These are phyloP conservation scores for Peromyscus melanophrys DNA, from an alignment of 2,797 vertebrate species.

Conservation along the genomic window DNA sequence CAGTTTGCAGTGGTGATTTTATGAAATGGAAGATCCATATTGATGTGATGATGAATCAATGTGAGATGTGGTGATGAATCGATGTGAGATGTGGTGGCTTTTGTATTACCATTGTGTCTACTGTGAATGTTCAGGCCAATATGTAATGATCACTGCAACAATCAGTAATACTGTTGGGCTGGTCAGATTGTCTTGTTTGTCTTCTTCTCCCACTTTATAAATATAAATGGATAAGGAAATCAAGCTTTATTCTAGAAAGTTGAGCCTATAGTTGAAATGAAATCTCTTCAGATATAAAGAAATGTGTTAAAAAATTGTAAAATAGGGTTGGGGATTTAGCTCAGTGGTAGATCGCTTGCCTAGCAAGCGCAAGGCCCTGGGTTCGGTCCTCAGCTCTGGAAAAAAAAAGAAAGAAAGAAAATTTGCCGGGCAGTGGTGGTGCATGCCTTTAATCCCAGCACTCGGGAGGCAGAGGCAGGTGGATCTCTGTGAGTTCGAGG, in stretches of 20 bases:
- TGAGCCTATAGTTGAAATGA: slow-evolving; percentile 15
- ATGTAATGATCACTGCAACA: slow-evolving; percentile 2
- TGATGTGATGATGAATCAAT: background rate
- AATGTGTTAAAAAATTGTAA: slow-evolving; percentile 47
- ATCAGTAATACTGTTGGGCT: background rate
- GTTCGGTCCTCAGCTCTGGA: no score
- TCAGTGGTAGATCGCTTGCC: no score
- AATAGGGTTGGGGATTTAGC: no score
- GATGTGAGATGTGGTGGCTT: background rate
- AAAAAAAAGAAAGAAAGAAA: no score
- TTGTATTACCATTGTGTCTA: slow-evolving; percentile 9
- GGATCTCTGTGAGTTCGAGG: no score
- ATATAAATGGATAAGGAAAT: slow-evolving; percentile 58
- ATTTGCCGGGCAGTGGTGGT: no score
- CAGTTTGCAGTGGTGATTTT: slow-evolving; percentile 37
- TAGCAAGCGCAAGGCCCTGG: no score
- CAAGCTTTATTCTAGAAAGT: slow-evolving; percentile 4
- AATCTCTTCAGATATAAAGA: slow-evolving; percentile 51
- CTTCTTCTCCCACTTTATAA: slow-evolving; percentile 39
- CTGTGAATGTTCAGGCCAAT: background rate
- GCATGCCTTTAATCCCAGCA: no score
- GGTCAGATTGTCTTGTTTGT: slow-evolving; percentile 43
- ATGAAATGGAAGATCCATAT: slow-evolving; percentile 56
- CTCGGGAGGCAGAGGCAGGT: no score
- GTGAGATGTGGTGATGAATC: slow-evolving; percentile 20